These are phyloP conservation scores for Channa striata DNA, from an alignment of 2,797 vertebrate species.

Conservation along the genomic window DNA sequence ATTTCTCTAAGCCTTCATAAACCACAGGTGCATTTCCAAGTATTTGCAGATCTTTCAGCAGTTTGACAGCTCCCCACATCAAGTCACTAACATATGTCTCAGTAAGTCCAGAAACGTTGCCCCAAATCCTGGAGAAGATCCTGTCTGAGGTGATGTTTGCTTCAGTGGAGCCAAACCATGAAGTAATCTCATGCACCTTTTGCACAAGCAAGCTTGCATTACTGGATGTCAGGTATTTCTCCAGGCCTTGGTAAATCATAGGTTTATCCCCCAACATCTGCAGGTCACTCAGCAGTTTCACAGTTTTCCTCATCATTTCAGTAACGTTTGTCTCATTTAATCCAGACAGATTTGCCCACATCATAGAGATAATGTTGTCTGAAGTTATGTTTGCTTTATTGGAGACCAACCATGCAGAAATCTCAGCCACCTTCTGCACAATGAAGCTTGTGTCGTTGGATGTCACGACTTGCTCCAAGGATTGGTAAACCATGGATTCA, in stretches of 20 bases:
- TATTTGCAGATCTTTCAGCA: no score
- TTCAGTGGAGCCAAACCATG: slow-evolving; percentile 64
- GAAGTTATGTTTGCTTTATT: background rate
- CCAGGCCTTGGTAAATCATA: slow-evolving; percentile 9
- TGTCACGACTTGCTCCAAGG: slow-evolving; percentile 58
- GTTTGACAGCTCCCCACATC: no score
- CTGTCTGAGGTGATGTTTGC: no score
- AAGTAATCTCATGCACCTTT: slow-evolving; percentile 42
- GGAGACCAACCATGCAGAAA: slow-evolving; percentile 69
- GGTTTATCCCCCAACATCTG: background rate
- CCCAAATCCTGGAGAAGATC: no score
- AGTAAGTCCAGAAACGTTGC: no score
- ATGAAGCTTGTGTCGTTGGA: slow-evolving; percentile 54
- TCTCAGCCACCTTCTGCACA: slow-evolving; percentile 53
- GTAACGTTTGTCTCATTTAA: background rate
- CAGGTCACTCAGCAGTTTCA: background rate
- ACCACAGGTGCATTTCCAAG: no score
- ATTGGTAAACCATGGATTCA: no score
- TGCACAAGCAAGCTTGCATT: no score
- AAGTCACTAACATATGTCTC: no score
- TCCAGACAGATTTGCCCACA: background rate
- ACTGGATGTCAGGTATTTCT: slow-evolving; percentile 57
- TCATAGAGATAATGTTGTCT: no score
- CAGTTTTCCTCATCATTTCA: slow-evolving; percentile 30
- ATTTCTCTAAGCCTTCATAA: no score